phyloP scores from a whole-genome alignment of 2,888 invertebrate genomes.

The Chelonus formosanus region DNA sequence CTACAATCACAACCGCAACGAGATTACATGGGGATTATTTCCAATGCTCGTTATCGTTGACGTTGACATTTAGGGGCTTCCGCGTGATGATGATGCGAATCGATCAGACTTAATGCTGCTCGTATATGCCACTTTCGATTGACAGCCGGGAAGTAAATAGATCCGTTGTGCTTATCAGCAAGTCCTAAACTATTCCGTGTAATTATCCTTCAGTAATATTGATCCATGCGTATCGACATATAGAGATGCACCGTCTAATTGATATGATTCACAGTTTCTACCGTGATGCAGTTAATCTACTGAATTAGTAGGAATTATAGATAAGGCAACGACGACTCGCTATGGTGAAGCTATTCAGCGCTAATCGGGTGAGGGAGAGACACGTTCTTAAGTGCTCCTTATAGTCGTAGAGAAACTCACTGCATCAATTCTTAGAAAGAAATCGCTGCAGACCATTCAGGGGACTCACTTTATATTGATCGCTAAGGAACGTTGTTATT shows the following conservation, averaged over 20 bases:
- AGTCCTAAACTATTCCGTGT: slow-evolving; percentile 8
- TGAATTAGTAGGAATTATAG: slow-evolving; percentile 23
- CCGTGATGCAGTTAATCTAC: not conserved
- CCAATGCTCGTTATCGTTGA: slow-evolving; percentile 24
- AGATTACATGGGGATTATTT: slow-evolving; percentile 23
- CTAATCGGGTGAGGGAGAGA: slow-evolving; percentile 18
- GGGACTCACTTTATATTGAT: slow-evolving; percentile 46
- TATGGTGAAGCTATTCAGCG: slow-evolving; percentile 7
- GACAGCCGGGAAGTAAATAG: slow-evolving; percentile 25
- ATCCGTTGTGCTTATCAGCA: slow-evolving; percentile 24
- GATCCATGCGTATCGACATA: slow-evolving; percentile 3
- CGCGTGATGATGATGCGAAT: slow-evolving; percentile 25
- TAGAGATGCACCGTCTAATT: slow-evolving; percentile 11
- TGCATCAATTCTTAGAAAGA: slow-evolving; percentile 58
- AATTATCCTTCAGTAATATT: slow-evolving; percentile 18
- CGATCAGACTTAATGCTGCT: slow-evolving; percentile 15
- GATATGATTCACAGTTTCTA: slow-evolving; percentile 7
- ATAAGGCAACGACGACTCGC: slow-evolving; percentile 18
- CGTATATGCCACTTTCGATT: slow-evolving; percentile 16
- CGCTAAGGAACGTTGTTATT: slow-evolving; percentile 30
- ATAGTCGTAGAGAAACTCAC: slow-evolving; percentile 53
- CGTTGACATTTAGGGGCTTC: slow-evolving; percentile 24
- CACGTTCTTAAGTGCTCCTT: slow-evolving; percentile 18
- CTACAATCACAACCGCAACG: slow-evolving; percentile 7
- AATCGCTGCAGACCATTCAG: slow-evolving; percentile 57